A percentile compares a stretch with the other conserved stretches of the same genome.
These are phyloP conservation scores for Craniophora ligustri DNA, from an alignment of 2,888 invertebrate genomes.

Conservation along the genomic window DNA sequence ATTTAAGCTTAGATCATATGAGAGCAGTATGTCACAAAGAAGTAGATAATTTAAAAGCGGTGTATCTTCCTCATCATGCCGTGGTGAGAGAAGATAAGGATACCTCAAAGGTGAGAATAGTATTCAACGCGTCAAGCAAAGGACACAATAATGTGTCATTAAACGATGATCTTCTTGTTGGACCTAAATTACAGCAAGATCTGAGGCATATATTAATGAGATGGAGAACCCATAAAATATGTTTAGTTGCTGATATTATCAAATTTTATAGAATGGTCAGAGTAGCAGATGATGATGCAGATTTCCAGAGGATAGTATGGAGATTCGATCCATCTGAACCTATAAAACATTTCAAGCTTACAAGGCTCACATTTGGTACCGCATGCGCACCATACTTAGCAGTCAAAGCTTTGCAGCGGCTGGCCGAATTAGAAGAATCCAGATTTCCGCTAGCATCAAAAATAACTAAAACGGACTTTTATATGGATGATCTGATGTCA, in stretches of 20 bases:
- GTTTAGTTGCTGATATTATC: slow-evolving; percentile 47
- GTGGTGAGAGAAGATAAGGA: slow-evolving; percentile 4
- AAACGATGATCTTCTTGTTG: not conserved
- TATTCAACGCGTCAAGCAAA: not conserved
- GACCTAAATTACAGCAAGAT: not conserved
- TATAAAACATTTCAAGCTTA: not conserved
- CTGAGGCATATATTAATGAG: not conserved
- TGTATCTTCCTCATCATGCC: slow-evolving; percentile 3
- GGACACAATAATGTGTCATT: not conserved
- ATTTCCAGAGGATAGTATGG: not conserved
- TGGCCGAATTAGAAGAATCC: too few relatives aligned
- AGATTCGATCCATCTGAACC: not conserved
- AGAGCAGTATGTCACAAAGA: not conserved
- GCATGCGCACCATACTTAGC: too few relatives aligned
- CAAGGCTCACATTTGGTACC: too few relatives aligned
- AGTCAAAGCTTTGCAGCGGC: too few relatives aligned
- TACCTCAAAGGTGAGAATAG: not conserved
- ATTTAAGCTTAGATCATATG: not conserved
- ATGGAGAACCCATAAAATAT: slow-evolving; percentile 48
- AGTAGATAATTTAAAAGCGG: too few relatives aligned
- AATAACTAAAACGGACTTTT: not conserved
- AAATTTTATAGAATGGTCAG: slow-evolving; percentile 57
- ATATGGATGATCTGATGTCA: slow-evolving; percentile 47
- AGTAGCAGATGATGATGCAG: slow-evolving; percentile 7
- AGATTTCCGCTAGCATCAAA: too few relatives aligned